Base-by-base conservation (phyloP, 2,888 invertebrate genomes). In the Cryptosula pallasiana region DNA sequence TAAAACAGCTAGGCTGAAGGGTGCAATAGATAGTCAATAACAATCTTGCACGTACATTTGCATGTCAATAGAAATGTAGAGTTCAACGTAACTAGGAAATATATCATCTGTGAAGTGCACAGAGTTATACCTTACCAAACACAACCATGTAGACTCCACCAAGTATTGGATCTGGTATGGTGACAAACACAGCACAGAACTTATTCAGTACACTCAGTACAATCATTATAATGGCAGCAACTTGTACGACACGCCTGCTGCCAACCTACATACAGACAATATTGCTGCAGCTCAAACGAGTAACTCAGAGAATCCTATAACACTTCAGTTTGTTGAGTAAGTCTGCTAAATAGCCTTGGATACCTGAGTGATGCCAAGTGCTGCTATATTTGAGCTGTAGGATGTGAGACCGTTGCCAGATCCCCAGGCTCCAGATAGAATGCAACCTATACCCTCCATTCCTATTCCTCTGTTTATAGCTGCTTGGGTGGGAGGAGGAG, bases 331-430 rank as follows among this genome's bases (percentile, higher is more conserved):
- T n/a, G n/a, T n/a, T n/a, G n/a, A n/a, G n/a, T n/a, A n/a, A n/a
- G n/a, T n/a, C n/a, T n/a, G n/a, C n/a, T n/a, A n/a, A n/a, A n/a
- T n/a, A n/a, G n/a, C n/a, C n/a, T n/a, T n/a, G n/a, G n/a, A n/a
- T 77, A 90, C 91, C 87, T 90, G 90, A 1, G 91, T 92, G 0
- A 92, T 90, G 57, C 92, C 92, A 76, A 93, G 92, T 0, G 92
- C 92, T 0, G 92, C 93, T 55, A 93, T 92, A 82, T 93, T 93
- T 82, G 92, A 92, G 36, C 92, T 91, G 79, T 93, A 92, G 1
- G 93, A 93, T 78, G 93, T 93, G 71, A 93, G 92, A 0, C 93
- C 93, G 80, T 92, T 92, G 0, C 93, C 93, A 58, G 91, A 89
- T 16, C 94, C 94, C 89, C 92, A 91, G 2, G 92, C 87, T 0